Conservation (phyloP, 92 coral and sea anemone species). For the Umimayanthus kanabou region DNA sequence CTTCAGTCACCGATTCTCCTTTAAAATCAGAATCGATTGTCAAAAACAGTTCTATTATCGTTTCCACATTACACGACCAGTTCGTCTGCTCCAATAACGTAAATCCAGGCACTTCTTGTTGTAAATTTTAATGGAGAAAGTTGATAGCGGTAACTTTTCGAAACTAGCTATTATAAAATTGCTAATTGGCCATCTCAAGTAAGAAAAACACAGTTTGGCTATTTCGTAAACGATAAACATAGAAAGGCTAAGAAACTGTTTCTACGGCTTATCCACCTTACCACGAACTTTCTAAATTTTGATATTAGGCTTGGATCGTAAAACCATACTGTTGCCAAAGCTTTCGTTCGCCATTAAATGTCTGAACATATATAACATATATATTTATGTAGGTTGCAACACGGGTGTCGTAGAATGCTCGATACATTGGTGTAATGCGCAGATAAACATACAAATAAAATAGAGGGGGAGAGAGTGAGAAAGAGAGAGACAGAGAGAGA, state of each 20-base stretch:
- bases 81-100: conserved; percentile 10
- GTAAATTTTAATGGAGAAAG: background rate
- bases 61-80: background rate
- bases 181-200: background rate
- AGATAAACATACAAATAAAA: too few relatives aligned
- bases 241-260: background rate
- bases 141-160: conserved; percentile 32
- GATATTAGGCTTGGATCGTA: background rate
- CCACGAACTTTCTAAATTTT: background rate
- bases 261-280: too few relatives aligned
- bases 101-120: conserved; percentile 1
- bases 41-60: conserved; percentile 4
- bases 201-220: background rate
- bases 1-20: too few relatives aligned
- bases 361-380: background rate
- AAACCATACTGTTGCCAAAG: background rate
- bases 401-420: too few relatives aligned
- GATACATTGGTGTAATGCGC: too few relatives aligned
- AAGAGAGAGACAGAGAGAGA: too few relatives aligned
- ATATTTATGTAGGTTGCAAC: too few relatives aligned
- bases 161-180: background rate
- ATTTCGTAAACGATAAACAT: background rate
- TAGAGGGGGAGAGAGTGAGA: too few relatives aligned
- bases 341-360: background rate
- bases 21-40: background rate